A percentile compares a stretch with the other conserved stretches of the same genome.
phyloP scores from a whole-genome alignment of 2,797 vertebrate genomes.

The Falco rusticolus region DNA sequence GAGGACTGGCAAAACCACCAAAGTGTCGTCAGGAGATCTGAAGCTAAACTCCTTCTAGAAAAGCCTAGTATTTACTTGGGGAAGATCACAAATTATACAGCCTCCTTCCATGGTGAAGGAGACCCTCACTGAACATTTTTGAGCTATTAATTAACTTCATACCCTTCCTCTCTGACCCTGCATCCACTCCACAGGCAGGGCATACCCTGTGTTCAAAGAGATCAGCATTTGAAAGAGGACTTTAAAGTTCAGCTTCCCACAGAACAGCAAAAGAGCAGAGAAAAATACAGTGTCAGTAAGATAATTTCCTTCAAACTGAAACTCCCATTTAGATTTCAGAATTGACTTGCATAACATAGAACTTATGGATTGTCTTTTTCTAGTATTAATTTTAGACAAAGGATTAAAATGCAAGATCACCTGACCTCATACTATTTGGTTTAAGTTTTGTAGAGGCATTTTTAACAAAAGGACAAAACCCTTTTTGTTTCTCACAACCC shows the following conservation, averaged over 20 bases:
- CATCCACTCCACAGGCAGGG: background rate
- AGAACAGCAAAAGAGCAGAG: background rate
- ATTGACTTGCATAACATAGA: background rate
- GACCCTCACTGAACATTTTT: background rate
- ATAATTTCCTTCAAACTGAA: background rate
- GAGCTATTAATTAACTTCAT: background rate
- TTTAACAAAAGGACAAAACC: background rate
- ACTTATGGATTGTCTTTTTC: background rate
- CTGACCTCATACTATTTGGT: background rate
- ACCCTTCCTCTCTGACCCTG: background rate
- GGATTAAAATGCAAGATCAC: background rate
- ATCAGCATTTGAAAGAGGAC: background rate
- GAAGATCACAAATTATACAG: background rate
- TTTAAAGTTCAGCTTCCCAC: background rate
- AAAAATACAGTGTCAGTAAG: background rate
- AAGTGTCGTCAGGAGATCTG: background rate
- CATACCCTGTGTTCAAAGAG: background rate
- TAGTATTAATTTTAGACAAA: background rate
- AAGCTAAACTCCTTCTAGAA: background rate
- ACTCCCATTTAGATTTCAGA: background rate
- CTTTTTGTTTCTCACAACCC: background rate
- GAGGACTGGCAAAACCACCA: background rate
- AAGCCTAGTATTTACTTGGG: background rate
- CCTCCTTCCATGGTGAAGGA: background rate
- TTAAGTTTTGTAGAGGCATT: background rate